Conservation (phyloP, 1,140 invertebrate genomes). For the Artemia franciscana region DNA sequence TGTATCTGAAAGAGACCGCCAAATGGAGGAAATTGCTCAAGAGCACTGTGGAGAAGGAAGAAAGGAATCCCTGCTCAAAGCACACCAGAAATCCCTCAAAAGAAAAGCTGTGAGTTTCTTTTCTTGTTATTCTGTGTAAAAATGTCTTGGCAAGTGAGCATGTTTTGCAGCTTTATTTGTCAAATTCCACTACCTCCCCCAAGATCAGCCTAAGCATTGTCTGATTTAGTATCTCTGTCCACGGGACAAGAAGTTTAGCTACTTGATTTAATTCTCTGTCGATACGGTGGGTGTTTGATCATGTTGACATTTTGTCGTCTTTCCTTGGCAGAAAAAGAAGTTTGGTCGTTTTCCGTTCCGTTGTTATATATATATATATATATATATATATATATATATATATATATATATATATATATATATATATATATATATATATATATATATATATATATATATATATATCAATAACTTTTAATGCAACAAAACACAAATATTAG, state of each 20-base stretch:
- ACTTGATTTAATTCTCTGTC: no score
- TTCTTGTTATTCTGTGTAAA: no score
- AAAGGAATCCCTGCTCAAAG: slow-evolving; percentile 30
- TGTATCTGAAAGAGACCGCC: slow-evolving; percentile 17
- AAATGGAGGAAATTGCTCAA: slow-evolving; percentile 18
- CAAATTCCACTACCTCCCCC: no score
- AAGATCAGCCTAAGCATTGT: no score
- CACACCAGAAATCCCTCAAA: background rate
- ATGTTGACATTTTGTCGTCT: background rate
- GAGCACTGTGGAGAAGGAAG: slow-evolving; percentile 25
- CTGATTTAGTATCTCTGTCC: no score
- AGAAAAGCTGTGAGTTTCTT: background rate
- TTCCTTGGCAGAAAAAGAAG: background rate
- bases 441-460: no score
- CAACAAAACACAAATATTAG: no score
- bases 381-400: background rate
- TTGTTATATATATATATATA: background rate
- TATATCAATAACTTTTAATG: no score
- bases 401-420: background rate
- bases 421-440: background rate
- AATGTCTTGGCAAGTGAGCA: no score
- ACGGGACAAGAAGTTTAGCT: no score
- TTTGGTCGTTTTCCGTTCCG: background rate
- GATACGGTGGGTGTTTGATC: background rate
- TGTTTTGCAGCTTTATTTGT: no score